A percentile compares a stretch with the other conserved stretches of the same genome.
phyloP scores from a whole-genome alignment of 2,113 vertebrate genomes.

The Chascanopsetta lugubris region DNA sequence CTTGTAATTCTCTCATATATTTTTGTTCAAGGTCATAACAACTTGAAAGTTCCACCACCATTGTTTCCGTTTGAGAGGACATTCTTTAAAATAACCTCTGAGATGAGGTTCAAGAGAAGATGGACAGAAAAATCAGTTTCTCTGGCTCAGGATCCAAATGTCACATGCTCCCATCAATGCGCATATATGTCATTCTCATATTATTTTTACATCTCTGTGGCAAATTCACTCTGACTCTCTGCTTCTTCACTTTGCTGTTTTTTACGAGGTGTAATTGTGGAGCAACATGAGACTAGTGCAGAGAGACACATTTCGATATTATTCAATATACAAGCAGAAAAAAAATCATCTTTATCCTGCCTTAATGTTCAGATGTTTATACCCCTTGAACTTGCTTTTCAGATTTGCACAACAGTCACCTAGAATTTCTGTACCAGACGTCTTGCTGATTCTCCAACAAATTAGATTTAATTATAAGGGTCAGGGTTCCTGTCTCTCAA shows the following conservation, averaged over 20 bases:
- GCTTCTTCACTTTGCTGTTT: neutral
- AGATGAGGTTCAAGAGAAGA: no score
- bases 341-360: neutral
- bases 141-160: no score
- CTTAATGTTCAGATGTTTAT: neutral
- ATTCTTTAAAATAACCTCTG: no score
- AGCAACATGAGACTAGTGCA: conserved; percentile 1
- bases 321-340: neutral
- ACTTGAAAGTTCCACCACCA: no score
- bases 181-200: neutral
- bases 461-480: neutral
- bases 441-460: neutral
- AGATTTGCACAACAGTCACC: conserved; percentile 4
- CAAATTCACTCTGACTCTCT: neutral
- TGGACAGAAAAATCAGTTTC: no score
- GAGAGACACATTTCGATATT: conserved; percentile 1
- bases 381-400: neutral
- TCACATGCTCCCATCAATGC: neutral
- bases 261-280: neutral
- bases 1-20: no score
- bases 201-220: neutral
- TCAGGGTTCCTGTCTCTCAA: neutral
- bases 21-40: no score
- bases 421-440: neutral
- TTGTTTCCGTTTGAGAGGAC: no score